Conservation (phyloP, 2,797 vertebrate genomes). For the Pseudomugil tenellus region DNA sequence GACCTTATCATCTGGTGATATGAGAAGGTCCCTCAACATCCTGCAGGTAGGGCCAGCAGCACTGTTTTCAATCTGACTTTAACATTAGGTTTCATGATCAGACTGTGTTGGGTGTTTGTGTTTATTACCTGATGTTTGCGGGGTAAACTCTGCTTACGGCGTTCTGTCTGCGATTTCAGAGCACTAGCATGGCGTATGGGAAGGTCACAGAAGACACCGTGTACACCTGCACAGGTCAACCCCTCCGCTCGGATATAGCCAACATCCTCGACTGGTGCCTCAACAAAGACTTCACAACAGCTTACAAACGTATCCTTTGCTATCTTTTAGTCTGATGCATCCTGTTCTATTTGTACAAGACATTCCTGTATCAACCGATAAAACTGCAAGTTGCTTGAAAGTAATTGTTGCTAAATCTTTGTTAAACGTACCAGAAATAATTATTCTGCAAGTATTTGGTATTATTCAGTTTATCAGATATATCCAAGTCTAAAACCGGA, state of each 20-base stretch:
- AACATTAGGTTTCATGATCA: neutral
- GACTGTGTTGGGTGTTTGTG: neutral
- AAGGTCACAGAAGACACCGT: conserved; percentile 93
- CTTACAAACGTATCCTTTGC: conserved; percentile 92
- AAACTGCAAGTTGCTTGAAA: neutral
- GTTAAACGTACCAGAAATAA: neutral
- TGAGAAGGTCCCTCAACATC: conserved; percentile 96
- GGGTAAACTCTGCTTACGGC: neutral
- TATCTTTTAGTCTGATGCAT: too few species aligned
- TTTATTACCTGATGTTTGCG: neutral
- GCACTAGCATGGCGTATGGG: conserved; percentile 94
- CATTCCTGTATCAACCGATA: neutral
- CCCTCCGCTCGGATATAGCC: conserved; percentile 93
- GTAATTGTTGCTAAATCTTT: neutral
- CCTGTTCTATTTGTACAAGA: neutral
- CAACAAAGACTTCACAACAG: conserved; percentile 92
- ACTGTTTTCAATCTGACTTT: neutral
- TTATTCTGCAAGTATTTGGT: neutral
- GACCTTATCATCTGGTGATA: conserved; percentile 93
- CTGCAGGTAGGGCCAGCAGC: conserved; percentile 85
- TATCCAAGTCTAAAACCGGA: neutral
- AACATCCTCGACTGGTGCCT: conserved; percentile 98
- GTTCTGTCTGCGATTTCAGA: conserved; percentile 77
- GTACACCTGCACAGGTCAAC: conserved; percentile 97
- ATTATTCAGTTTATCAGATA: neutral